Evolutionary conservation across 2,888 invertebrate species (phyloP).

Genomic region (Tanytarsus gracilentus): DNA sequence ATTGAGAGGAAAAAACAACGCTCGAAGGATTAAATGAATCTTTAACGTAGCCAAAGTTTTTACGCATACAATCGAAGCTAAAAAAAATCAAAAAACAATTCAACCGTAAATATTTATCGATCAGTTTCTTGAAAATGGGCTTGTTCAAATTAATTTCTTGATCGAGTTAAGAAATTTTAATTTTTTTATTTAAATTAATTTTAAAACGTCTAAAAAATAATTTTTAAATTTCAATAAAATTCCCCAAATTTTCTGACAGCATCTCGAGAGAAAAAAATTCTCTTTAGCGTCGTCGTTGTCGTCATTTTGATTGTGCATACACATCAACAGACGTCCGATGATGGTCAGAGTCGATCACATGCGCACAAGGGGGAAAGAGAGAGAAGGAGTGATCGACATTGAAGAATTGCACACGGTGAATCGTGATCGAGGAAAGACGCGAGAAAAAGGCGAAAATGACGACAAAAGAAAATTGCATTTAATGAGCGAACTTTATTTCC

Average conservation of each 20-base stretch:
- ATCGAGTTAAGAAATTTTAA: background rate
- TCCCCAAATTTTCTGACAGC: background rate
- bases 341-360: conserved; percentile 2
- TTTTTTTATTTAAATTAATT: background rate
- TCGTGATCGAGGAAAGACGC: too few species aligned
- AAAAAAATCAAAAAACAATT: conserved; percentile 23
- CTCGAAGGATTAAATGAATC: conserved; percentile 12
- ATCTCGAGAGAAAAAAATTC: background rate
- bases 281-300: background rate
- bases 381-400: background rate
- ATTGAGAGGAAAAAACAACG: background rate
- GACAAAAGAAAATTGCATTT: conserved; percentile 28
- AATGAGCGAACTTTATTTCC: conserved; percentile 19
- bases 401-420: conserved; percentile 12
- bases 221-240: background rate
- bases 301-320: background rate
- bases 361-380: background rate
- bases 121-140: too few species aligned
- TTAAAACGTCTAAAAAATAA: too few species aligned
- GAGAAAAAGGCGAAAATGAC: conserved; percentile 23
- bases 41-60: background rate
- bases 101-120: conserved; percentile 25
- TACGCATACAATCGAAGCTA: conserved; percentile 19
- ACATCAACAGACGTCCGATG: too few species aligned
- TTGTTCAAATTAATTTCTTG: background rate